Evolutionary conservation across 2,888 invertebrate genomes (phyloP).

Genomic region (Zonitis immaculata): DNA sequence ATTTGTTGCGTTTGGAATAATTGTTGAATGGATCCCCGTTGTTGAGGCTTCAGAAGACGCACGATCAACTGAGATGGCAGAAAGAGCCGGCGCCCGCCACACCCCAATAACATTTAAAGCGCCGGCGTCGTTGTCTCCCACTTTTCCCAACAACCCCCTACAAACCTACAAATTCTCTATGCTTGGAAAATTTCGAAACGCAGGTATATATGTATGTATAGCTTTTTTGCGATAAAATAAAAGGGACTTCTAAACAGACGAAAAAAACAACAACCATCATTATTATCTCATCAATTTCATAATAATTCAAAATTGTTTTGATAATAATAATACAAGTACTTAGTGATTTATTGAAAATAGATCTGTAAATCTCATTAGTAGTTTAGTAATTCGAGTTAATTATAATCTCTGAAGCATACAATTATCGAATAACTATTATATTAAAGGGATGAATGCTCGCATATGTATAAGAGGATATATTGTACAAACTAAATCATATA

Average conservation of each 20-base stretch:
- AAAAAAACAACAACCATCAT: no score
- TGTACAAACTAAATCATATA: conserved; percentile 10
- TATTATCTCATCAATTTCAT: no score
- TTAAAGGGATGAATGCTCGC: not conserved
- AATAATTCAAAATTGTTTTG: no score
- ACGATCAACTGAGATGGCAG: conserved; percentile 45
- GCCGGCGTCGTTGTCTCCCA: conserved; percentile 41
- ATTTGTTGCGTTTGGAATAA: not conserved
- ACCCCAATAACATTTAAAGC: conserved; percentile 43
- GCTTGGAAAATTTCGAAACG: conserved; percentile 26
- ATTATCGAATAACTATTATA: conserved; percentile 19
- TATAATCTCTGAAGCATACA: conserved; percentile 19
- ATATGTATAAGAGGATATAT: not conserved
- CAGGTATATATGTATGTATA: no score
- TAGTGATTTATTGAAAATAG: not conserved
- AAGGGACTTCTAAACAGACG: no score
- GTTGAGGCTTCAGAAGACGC: conserved; percentile 38
- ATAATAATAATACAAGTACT: no score
- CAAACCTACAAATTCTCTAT: conserved; percentile 24
- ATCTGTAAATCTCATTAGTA: conserved; percentile 19
- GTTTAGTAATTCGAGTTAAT: conserved; percentile 24
- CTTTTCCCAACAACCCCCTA: conserved; percentile 19
- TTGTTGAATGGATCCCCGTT: conserved; percentile 16
- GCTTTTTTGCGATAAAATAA: conserved; percentile 2
- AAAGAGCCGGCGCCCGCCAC: conserved; percentile 46